These are phyloP conservation scores for Apocheima hispidaria DNA, from an alignment of 2,888 invertebrate species.

Conservation along the genomic window DNA sequence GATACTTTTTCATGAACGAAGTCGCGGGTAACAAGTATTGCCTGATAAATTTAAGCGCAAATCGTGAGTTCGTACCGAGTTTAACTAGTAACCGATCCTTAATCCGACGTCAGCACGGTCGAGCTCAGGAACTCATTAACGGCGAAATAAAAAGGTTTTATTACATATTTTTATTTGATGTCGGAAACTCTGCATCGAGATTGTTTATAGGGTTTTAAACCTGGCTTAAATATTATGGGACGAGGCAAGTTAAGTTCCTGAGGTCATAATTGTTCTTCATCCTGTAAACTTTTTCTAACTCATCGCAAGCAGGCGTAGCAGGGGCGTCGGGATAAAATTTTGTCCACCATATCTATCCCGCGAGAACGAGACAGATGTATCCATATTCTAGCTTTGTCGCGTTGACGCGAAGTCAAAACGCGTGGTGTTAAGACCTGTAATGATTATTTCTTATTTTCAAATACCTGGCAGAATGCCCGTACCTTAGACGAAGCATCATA, in stretches of 20 bases:
- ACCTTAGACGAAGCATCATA: too few relatives aligned
- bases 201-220: conserved; percentile 22
- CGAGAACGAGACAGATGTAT: too few relatives aligned
- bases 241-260: conserved; percentile 9
- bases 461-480: too few relatives aligned
- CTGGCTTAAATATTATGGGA: conserved; percentile 18
- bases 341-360: too few relatives aligned
- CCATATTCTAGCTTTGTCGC: too few relatives aligned
- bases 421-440: too few relatives aligned
- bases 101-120: conserved; percentile 71
- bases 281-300: not conserved
- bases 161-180: conserved; percentile 78
- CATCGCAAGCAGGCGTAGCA: too few relatives aligned
- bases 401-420: too few relatives aligned
- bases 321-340: too few relatives aligned
- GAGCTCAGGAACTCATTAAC: conserved; percentile 74
- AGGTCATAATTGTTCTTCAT: conserved; percentile 13
- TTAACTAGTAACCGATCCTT: conserved; percentile 49
- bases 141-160: conserved; percentile 72
- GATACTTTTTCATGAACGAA: too few relatives aligned
- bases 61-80: conserved; percentile 35
- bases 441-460: too few relatives aligned
- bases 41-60: not conserved
- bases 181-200: conserved; percentile 50
- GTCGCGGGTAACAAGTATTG: too few relatives aligned